Conservation (phyloP, 2,113 vertebrate species). For the Gobiocypris rarus region DNA sequence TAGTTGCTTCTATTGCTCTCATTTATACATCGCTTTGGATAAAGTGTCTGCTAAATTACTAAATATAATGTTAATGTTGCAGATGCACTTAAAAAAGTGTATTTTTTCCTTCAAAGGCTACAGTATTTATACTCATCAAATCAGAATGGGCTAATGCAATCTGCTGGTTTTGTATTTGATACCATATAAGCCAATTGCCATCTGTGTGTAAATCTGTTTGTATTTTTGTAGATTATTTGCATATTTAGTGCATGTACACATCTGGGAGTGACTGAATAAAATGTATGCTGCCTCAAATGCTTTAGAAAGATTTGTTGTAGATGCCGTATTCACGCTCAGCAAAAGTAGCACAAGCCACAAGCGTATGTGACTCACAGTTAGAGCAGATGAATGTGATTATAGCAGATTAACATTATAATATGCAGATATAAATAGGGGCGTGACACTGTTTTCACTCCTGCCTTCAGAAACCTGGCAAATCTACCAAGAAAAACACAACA, state of each 20-base stretch:
- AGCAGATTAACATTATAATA: constrained; percentile 51
- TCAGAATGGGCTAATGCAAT: background rate
- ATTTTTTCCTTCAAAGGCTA: too few relatives aligned
- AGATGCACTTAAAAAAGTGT: too few relatives aligned
- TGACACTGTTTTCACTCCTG: constrained; percentile 31
- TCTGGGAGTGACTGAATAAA: constrained; percentile 16
- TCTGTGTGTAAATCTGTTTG: background rate
- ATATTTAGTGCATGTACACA: background rate
- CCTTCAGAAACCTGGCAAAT: constrained; percentile 18
- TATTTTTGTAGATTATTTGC: background rate
- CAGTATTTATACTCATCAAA: background rate
- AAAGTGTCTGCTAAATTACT: too few relatives aligned
- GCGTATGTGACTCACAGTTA: constrained; percentile 37
- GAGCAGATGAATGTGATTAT: constrained; percentile 52
- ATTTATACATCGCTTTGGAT: too few relatives aligned
- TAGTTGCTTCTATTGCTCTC: too few relatives aligned
- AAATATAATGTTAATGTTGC: too few relatives aligned
- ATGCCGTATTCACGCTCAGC: background rate
- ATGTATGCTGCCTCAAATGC: background rate
- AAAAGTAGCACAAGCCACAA: constrained; percentile 23
- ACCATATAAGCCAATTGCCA: background rate
- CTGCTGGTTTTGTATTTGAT: background rate
- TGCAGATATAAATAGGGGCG: constrained; percentile 18
- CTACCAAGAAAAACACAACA: background rate
- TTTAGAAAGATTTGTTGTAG: constrained; percentile 2